Evolutionary conservation across 2,797 vertebrate species (phyloP), one percentile per base, ranked within the genome.

Genomic region (Decapterus maruadsi): DNA sequence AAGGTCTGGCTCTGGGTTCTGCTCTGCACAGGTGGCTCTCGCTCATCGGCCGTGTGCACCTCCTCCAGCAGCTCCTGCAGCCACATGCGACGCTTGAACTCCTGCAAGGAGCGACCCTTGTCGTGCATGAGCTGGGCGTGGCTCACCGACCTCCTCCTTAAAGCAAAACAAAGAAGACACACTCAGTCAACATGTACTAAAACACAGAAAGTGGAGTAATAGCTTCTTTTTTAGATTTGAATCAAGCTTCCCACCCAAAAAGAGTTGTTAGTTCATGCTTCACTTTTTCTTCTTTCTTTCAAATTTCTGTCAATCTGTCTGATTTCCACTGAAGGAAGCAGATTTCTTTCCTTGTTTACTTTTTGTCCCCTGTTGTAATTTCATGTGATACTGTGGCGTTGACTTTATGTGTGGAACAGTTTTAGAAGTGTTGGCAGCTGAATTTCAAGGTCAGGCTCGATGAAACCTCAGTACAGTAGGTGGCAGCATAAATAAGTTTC

Each of bases 101-200:
- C 98, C 78, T 99, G 97, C 79, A 98, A 92, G 58, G 96, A 96
- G 70, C 96, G 96, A 11, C 97, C 95, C 77, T 98, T 97, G 94
- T 99, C 98, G 19, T 99, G 97, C 91, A 99, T 92, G 36, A 99
- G 93, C 94, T 99, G 98, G 77, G 89, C 93, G 5, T 95, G 94
- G 81, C 95, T 94, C 78, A 96, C 99, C 82, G 94, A 98, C 93
- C 95, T 91, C 84, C 84, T 92, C 89, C 95, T 96, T 56, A 48
- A 69, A 73, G 51, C 45, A 80, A 8, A 94, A 94, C 65, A 94
- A 20, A 92, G 90, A 14, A 85, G 40, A 67, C 4, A 60, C 12
- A 78, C 17, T 81, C 50, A 78, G 67, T 65, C 4, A 76, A 11
- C 19, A 12, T 29, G 40, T 26, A 13, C 12, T 51, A 8, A 43